Evolutionary conservation across 2,797 vertebrate species (phyloP).

Genomic region (Falco cherrug): DNA sequence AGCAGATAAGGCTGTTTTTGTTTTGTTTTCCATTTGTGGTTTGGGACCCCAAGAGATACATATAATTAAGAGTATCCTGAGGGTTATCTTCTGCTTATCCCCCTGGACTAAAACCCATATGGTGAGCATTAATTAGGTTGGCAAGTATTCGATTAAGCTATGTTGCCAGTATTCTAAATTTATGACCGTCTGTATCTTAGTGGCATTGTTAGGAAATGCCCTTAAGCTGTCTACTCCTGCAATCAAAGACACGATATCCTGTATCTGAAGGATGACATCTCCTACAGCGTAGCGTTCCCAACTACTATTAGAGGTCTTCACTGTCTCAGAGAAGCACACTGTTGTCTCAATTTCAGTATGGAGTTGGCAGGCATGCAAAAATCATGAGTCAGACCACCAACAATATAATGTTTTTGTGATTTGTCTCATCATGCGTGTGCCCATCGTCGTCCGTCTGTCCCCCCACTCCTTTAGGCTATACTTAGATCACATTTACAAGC

Average conservation of each 20-base stretch:
- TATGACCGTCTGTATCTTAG: not conserved
- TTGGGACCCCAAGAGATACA: constrained; percentile 19
- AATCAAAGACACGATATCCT: not conserved
- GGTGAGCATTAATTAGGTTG: constrained; percentile 39
- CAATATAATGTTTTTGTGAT: not conserved
- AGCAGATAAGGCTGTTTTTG: not conserved
- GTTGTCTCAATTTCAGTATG: not conserved
- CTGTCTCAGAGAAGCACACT: not conserved
- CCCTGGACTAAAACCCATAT: not conserved
- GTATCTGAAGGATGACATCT: not conserved
- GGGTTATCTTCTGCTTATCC: constrained; percentile 20
- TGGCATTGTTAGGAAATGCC: not conserved
- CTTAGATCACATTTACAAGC: not conserved
- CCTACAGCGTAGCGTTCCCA: not conserved
- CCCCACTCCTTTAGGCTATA: not conserved
- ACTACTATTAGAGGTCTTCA: accelerated
- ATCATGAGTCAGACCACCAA: not conserved
- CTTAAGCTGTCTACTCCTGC: not conserved
- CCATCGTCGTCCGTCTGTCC: too few species aligned
- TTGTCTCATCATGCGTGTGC: not conserved
- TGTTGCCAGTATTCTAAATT: not conserved
- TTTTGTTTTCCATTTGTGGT: not conserved
- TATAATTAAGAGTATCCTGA: constrained; percentile 36
- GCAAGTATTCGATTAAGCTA: not conserved
- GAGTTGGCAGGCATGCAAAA: not conserved